phyloP scores from a whole-genome alignment of 2,113 vertebrate genomes.

The Alethe castanea region DNA sequence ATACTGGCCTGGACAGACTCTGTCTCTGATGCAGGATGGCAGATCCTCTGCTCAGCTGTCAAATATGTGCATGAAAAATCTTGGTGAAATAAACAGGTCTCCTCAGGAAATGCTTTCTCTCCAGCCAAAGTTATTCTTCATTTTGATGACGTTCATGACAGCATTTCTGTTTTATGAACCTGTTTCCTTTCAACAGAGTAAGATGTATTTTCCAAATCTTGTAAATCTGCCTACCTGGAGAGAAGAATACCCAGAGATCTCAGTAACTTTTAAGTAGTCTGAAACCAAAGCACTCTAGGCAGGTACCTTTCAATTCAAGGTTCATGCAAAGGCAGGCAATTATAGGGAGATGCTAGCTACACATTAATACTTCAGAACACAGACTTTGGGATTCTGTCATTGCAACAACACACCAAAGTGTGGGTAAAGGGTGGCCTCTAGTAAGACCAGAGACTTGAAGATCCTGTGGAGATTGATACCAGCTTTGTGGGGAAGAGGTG shows the following conservation, averaged over 20 bases:
- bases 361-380: background rate
- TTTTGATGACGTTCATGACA: slow-evolving; percentile 2
- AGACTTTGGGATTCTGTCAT: background rate
- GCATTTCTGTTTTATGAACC: slow-evolving; percentile 33
- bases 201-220: background rate
- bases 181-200: background rate
- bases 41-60: slow-evolving; percentile 17
- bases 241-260: background rate
- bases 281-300: background rate
- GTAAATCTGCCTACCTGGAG: background rate
- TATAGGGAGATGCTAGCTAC: background rate
- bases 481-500: background rate
- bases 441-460: background rate
- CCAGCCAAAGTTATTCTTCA: background rate
- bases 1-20: background rate
- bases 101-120: background rate
- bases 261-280: background rate
- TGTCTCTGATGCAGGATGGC: background rate
- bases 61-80: background rate
- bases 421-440: background rate
- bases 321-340: background rate
- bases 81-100: background rate
- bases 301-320: background rate
- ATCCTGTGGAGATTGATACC: background rate
- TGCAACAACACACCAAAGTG: rapidly evolving